Conservation (phyloP, 23 tunicate genomes). For the Corella eumyota region DNA sequence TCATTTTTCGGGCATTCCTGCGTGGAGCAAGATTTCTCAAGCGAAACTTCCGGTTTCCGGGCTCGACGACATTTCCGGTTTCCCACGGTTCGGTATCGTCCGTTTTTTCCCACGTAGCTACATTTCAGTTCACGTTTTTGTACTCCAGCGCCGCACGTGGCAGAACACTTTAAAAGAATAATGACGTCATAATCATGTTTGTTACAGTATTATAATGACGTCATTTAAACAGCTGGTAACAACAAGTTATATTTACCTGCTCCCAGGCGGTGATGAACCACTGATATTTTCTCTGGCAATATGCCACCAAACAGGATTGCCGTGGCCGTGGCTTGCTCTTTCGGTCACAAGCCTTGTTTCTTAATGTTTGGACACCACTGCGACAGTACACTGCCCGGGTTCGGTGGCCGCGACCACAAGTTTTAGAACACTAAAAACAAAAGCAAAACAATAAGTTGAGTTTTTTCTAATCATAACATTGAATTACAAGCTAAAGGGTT, state of each 20-base stretch:
- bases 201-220: background rate
- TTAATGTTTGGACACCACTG: constrained; percentile 30
- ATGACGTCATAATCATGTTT: background rate
- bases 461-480: too few relatives aligned
- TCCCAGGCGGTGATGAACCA: constrained; percentile 90
- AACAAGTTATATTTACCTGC: constrained; percentile 22
- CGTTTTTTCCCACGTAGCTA: constrained; percentile 48
- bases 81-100: constrained; percentile 48
- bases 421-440: constrained; percentile 82
- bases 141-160: constrained; percentile 62
- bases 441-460: too few relatives aligned
- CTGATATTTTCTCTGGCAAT: constrained; percentile 55
- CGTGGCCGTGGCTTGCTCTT: constrained; percentile 25
- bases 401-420: constrained; percentile 66
- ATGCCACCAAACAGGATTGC: constrained; percentile 48
- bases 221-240: background rate
- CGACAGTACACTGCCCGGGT: constrained; percentile 52
- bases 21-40: constrained; percentile 16
- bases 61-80: constrained; percentile 34
- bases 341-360: constrained; percentile 34
- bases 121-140: constrained; percentile 66
- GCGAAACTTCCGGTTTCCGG: constrained; percentile 42
- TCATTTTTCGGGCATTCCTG: constrained; percentile 10
- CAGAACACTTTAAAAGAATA: constrained; percentile 55
- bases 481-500: too few relatives aligned